Conservation (phyloP, 2,113 vertebrate genomes). For the Scomber japonicus region DNA sequence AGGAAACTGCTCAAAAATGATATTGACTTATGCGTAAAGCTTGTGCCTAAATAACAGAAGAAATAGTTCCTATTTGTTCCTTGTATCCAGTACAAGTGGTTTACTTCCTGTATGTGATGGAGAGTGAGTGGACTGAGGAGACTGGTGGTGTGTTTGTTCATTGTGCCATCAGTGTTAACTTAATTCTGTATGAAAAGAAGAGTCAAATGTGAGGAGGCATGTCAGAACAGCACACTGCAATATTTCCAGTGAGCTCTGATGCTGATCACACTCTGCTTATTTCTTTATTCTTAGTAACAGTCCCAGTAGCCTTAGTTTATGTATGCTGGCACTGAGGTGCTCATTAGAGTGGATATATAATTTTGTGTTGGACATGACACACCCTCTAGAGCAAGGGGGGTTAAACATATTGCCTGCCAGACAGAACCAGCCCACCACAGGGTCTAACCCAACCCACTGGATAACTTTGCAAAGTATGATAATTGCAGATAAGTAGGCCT, state of each 20-base stretch:
- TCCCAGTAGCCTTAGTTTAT: not conserved
- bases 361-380: too few relatives aligned
- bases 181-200: not conserved
- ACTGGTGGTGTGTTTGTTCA: not conserved
- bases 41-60: too few relatives aligned
- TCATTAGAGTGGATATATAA: too few relatives aligned
- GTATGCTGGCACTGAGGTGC: not conserved
- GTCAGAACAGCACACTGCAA: not conserved
- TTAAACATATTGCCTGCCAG: too few relatives aligned
- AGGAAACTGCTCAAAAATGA: too few relatives aligned
- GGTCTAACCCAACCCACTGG: too few relatives aligned
- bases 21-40: too few relatives aligned
- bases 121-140: not conserved
- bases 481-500: too few relatives aligned
- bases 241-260: not conserved
- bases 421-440: too few relatives aligned
- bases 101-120: not conserved
- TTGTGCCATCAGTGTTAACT: not conserved
- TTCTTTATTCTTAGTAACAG: not conserved
- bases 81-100: not conserved
- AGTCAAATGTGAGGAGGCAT: not conserved
- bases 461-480: too few relatives aligned
- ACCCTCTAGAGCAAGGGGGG: too few relatives aligned
- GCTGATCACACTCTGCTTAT: not conserved
- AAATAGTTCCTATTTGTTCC: not conserved